Evolutionary conservation across 2,113 vertebrate species (phyloP).

Genomic region (Atherinomorus stipes): DNA sequence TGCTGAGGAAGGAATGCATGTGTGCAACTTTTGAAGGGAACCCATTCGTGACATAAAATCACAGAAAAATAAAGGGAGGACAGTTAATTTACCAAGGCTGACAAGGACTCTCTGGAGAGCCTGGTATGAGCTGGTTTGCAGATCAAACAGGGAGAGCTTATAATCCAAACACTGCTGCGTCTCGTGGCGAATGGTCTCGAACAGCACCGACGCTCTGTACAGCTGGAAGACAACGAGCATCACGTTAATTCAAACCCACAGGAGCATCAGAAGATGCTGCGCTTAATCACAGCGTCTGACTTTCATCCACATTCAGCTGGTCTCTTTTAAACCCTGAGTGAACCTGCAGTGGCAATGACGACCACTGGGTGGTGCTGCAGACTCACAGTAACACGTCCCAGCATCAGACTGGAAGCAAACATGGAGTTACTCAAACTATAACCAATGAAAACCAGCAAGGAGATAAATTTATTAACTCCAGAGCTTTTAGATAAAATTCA

Average conservation of each 20-base stretch:
- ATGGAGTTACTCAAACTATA: no score
- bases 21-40: no score
- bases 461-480: no score
- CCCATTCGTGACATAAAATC: background rate
- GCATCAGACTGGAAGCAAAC: no score
- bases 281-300: background rate
- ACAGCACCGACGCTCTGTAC: slow-evolving; percentile 90
- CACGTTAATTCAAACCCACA: no score
- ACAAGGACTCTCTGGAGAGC: slow-evolving; percentile 95
- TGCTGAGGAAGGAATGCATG: no score
- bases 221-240: slow-evolving; percentile 79
- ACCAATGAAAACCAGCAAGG: no score
- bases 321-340: background rate
- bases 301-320: background rate
- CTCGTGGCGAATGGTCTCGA: slow-evolving; percentile 93
- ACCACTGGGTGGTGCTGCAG: slow-evolving; percentile 43
- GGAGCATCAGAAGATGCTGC: background rate
- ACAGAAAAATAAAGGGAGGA: background rate
- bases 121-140: slow-evolving; percentile 96
- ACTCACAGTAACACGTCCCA: slow-evolving; percentile 10
- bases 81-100: slow-evolving; percentile 86
- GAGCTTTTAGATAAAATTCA: no score
- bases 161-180: slow-evolving; percentile 93
- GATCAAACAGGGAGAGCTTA: slow-evolving; percentile 94
- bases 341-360: background rate